Conservation (phyloP, 2,113 vertebrate genomes). For the Sula dactylatra region DNA sequence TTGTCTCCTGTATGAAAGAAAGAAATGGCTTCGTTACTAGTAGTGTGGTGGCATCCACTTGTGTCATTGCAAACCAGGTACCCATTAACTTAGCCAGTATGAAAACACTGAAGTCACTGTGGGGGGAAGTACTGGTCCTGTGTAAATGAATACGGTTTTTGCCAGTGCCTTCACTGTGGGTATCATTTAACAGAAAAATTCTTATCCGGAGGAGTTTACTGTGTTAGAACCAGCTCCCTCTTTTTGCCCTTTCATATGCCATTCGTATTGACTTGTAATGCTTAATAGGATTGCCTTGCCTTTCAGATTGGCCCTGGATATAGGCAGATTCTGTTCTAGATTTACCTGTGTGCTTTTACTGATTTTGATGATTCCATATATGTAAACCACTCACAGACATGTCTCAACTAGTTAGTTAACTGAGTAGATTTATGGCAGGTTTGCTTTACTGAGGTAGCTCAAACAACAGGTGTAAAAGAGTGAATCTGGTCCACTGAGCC, state of each 20-base stretch:
- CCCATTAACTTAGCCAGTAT: neutral
- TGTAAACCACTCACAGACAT: neutral
- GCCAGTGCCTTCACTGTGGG: neutral
- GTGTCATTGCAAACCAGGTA: neutral
- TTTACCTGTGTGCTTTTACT: neutral
- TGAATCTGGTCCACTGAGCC: neutral
- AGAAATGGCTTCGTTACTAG: neutral
- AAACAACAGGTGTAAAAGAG: neutral
- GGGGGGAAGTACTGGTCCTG: neutral
- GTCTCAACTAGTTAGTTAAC: neutral
- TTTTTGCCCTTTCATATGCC: neutral
- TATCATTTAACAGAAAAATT: neutral
- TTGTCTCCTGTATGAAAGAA: neutral
- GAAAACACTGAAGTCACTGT: neutral
- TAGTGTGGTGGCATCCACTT: neutral
- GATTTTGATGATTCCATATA: neutral
- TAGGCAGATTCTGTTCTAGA: neutral
- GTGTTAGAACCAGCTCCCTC: neutral
- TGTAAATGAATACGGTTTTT: neutral
- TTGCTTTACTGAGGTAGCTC: neutral
- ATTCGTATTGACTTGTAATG: neutral
- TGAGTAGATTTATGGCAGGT: neutral
- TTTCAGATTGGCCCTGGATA: neutral
- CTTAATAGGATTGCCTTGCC: neutral
- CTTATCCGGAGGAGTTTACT: neutral